Evolutionary conservation across 1,140 invertebrate species (phyloP), one percentile per base, ranked within the genome.

Genomic region (Cotesia vestalis): DNA sequence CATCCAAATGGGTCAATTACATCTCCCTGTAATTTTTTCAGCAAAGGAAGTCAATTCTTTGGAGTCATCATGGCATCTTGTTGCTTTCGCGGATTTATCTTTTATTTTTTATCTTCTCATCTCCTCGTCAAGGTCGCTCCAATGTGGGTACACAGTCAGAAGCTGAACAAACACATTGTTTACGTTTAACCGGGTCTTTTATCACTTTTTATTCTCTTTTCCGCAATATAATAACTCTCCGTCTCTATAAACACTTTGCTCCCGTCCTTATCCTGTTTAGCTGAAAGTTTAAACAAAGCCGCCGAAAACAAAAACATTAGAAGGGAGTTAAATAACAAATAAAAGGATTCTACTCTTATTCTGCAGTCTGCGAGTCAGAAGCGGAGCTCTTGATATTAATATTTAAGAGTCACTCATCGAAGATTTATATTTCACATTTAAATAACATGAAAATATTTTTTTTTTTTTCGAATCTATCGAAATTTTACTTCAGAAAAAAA

Each of bases 131-230:
- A 55, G 53, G 53, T 17, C 17, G n/a, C 12, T 5, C n/a, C 12
- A 55, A 55, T 55, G 17, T 55, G 53, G 53, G 12, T 14, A 46
- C 46, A 46, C 46, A 46, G 59, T 5, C 38, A 51, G 53, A 74
- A 61, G 63, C 68, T 71, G 64, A 68, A 68, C 64, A 68, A 74
- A 74, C 73, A 74, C 64, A 74, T 74, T 74, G 69, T 74, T 74
- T 53, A 36, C 40, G 12, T 36, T 68, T 68, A 71, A 74, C 63
- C 69, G 52, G 52, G 64, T 55, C 52, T 74, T 70, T 63, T 74
- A 74, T 68, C 57, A 59, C 36, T 17, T 69, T 46, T 55, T 12
- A 34, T 8, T n/a, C 38, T 35, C 40, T 27, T 38, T 57, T 40
- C 11, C 5, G 34, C 4, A 40, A 46, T 38, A 14, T 57, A 14